Evolutionary conservation across 2,888 invertebrate species (phyloP).

Genomic region (Caenorhabditis wallacei): DNA sequence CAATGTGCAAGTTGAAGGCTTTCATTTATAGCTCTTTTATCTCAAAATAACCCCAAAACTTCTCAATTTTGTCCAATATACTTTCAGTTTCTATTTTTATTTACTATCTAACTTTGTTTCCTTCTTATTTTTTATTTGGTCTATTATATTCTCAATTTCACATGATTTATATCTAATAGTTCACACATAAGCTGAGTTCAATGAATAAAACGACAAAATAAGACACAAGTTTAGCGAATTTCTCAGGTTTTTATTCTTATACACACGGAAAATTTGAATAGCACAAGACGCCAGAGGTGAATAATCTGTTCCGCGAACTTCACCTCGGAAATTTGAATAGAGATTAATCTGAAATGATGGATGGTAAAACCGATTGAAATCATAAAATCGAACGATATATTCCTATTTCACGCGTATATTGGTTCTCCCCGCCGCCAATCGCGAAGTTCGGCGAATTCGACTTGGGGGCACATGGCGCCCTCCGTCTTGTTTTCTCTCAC

Average conservation of each 20-base stretch:
- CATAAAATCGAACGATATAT: constrained; percentile 61
- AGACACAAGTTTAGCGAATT: constrained; percentile 43
- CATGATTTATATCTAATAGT: constrained; percentile 21
- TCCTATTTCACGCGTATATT: constrained; percentile 45
- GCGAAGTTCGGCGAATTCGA: constrained; percentile 62
- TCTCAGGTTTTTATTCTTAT: not conserved
- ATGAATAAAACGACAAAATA: constrained; percentile 34
- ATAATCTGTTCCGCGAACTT: constrained; percentile 62
- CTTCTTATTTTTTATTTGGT: not conserved
- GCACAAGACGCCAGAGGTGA: constrained; percentile 27
- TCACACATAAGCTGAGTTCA: constrained; percentile 37
- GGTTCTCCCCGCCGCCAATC: constrained; percentile 36
- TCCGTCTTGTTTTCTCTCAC: constrained; percentile 54
- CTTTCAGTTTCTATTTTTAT: constrained; percentile 15
- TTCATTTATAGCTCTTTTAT: constrained; percentile 15
- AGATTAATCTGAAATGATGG: constrained; percentile 26
- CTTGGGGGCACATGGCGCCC: constrained; percentile 47
- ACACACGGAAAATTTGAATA: constrained; percentile 49
- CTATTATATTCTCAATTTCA: constrained; percentile 1
- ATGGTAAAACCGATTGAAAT: constrained; percentile 46
- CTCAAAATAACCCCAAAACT: constrained; percentile 8
- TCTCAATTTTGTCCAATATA: constrained; percentile 5
- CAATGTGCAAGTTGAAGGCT: constrained; percentile 58
- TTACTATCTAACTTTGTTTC: not conserved
- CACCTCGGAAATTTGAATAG: constrained; percentile 50